phyloP scores from a whole-genome alignment of 2,888 invertebrate species.

The Incurvaria masculella region DNA sequence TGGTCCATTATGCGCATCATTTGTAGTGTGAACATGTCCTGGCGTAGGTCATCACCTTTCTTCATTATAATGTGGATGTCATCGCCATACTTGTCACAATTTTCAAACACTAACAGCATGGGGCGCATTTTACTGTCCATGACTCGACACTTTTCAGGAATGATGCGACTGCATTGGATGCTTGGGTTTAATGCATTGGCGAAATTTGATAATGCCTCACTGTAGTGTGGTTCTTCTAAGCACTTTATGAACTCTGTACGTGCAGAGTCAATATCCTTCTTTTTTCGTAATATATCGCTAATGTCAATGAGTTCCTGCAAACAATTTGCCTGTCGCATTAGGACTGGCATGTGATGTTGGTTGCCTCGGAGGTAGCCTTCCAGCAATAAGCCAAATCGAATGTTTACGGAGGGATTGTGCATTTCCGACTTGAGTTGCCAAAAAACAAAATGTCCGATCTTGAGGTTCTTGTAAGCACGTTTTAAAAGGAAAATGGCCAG shows the following conservation, averaged over 20 bases:
- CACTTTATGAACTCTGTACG: constrained; percentile 67
- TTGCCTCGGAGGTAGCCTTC: constrained; percentile 91
- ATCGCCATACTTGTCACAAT: constrained; percentile 76
- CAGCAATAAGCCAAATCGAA: constrained; percentile 85
- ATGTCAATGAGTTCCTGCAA: constrained; percentile 71
- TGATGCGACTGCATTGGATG: constrained; percentile 72
- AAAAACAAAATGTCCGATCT: constrained; percentile 91
- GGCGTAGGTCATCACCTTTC: constrained; percentile 93
- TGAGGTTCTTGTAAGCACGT: constrained; percentile 83
- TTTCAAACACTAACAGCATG: constrained; percentile 85
- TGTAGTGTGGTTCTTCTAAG: constrained; percentile 67
- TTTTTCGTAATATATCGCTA: constrained; percentile 64
- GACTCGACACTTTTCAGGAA: constrained; percentile 71
- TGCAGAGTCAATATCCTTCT: constrained; percentile 74
- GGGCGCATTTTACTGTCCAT: constrained; percentile 97
- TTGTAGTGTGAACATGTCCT: constrained; percentile 97
- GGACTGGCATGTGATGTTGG: constrained; percentile 75
- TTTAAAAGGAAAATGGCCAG: constrained; percentile 82
- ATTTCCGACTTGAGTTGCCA: constrained; percentile 96
- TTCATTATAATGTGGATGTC: constrained; percentile 90
- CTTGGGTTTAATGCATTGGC: constrained; percentile 85
- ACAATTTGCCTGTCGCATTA: constrained; percentile 73
- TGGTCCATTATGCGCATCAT: constrained; percentile 96
- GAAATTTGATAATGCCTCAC: constrained; percentile 68
- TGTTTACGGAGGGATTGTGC: constrained; percentile 85